Evolutionary conservation across 2,797 vertebrate species (phyloP), one percentile per base, ranked within the genome.

Genomic region (Tympanoctomys barrerae): DNA sequence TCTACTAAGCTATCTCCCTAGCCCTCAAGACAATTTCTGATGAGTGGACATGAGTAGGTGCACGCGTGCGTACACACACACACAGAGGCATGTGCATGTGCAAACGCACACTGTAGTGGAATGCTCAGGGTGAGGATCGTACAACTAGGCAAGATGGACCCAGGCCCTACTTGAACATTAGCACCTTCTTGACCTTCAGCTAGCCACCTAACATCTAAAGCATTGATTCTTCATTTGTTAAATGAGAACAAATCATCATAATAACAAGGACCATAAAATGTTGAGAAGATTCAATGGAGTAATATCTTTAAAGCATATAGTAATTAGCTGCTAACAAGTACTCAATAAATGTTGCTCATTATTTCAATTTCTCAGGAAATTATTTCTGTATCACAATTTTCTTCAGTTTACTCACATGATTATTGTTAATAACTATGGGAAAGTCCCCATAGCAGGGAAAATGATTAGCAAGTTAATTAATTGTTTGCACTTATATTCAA

Each of bases 391-490:
- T 90, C 68, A 39, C 79, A 89, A 1, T 93, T 95, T 96, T 61
- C 90, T 92, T 91, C 52, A 39, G 68, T 96, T 96, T 91, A 86
- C 71, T 92, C 68, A 71, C 82, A 39, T 77, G 92, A 88, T 96
- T 92, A 93, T 96, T 90, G 70, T 94, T 95, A 93, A 90, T 80
- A 78, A 96, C 79, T 81, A 92, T 84, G 80, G 91, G n/a, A 83
- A 89, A 80, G 57, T 88, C 87, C 73, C 80, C 81, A 73, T 86
- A 95, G 88, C 12, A 71, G 70, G 64, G n/a, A 42, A 79, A 71
- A 52, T 90, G 90, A 92, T 92, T 94, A 96, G 90, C 31, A 64
- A 95, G 78, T 95, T 96, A 96, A 96, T 97, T 85, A 95, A 89
- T 97, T 96, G 83, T 96, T 96, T 90, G 90, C 82, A 62, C 90